Evolutionary conservation across 2,888 invertebrate genomes (phyloP).

Genomic region (Blastobasis lacticolella): DNA sequence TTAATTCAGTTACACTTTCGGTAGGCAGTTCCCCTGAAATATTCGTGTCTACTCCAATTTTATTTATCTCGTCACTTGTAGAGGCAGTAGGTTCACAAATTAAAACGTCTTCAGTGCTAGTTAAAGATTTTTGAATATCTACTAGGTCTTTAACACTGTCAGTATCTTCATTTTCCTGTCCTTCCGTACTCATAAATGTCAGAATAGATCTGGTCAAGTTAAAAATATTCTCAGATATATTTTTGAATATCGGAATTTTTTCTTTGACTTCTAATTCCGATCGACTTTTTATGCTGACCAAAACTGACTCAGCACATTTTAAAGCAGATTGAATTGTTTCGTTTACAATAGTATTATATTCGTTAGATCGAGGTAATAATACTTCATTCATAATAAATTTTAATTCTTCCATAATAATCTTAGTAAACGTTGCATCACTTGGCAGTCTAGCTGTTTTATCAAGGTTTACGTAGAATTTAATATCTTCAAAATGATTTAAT

Average conservation of each 20-base stretch:
- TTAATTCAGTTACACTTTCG: no score
- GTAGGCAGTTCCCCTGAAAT: no score
- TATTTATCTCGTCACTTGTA: no score
- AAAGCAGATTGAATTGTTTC: slow-evolving; percentile 19
- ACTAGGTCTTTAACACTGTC: slow-evolving; percentile 3
- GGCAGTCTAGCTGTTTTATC: slow-evolving; percentile 65
- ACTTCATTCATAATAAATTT: slow-evolving; percentile 30
- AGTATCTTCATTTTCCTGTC: slow-evolving; percentile 1
- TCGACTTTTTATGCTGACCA: slow-evolving; percentile 33
- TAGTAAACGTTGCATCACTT: slow-evolving; percentile 56
- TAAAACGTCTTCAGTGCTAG: no score
- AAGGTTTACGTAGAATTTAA: slow-evolving; percentile 63
- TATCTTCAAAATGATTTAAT: slow-evolving; percentile 62
- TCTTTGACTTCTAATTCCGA: slow-evolving; percentile 52
- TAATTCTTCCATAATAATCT: slow-evolving; percentile 50
- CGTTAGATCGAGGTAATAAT: slow-evolving; percentile 20
- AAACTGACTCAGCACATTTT: slow-evolving; percentile 24
- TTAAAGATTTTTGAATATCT: slow-evolving; percentile 1
- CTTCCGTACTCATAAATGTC: slow-evolving; percentile 1
- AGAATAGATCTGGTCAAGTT: no score
- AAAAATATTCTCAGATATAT: slow-evolving; percentile 17
- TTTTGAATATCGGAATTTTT: slow-evolving; percentile 57
- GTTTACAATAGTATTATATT: slow-evolving; percentile 17
- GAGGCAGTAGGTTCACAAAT: no score
- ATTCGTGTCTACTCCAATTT: no score